These are phyloP conservation scores for Gopherus evgoodei DNA, from an alignment of 2,113 vertebrate genomes.

Conservation along the genomic window DNA sequence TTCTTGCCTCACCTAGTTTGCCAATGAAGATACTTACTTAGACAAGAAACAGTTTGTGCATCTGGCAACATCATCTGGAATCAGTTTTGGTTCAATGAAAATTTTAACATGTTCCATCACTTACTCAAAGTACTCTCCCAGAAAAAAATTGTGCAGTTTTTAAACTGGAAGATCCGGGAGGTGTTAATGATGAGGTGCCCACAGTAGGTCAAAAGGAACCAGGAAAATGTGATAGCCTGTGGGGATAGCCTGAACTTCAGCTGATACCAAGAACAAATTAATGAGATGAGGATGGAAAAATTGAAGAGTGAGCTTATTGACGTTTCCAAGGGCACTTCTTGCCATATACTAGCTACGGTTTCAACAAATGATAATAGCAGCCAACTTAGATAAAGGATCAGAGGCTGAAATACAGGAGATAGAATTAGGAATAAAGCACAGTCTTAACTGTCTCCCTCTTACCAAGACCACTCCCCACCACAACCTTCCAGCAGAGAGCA, in stretches of 20 bases:
- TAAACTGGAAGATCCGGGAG: neutral
- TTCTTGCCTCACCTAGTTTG: neutral
- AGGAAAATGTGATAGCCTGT: neutral
- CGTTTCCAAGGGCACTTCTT: neutral
- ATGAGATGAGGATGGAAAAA: neutral
- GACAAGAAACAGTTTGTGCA: neutral
- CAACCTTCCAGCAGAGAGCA: slow-evolving; percentile 71
- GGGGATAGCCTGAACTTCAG: neutral
- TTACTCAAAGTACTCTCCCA: neutral
- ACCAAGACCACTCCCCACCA: neutral
- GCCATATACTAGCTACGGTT: neutral
- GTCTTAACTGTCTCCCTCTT: neutral
- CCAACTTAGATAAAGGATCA: neutral
- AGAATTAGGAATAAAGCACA: neutral
- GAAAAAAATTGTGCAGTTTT: neutral
- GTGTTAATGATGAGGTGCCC: neutral
- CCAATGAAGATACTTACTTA: neutral
- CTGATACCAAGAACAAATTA: neutral
- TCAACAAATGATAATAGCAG: neutral
- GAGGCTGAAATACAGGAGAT: neutral
- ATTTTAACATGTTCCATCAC: neutral
- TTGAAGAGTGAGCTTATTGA: neutral
- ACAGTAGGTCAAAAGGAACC: neutral
- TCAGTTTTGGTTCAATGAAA: neutral
- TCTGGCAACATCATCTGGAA: neutral